Conservation (phyloP, 2,888 invertebrate species). For the Limnephilus marmoratus region DNA sequence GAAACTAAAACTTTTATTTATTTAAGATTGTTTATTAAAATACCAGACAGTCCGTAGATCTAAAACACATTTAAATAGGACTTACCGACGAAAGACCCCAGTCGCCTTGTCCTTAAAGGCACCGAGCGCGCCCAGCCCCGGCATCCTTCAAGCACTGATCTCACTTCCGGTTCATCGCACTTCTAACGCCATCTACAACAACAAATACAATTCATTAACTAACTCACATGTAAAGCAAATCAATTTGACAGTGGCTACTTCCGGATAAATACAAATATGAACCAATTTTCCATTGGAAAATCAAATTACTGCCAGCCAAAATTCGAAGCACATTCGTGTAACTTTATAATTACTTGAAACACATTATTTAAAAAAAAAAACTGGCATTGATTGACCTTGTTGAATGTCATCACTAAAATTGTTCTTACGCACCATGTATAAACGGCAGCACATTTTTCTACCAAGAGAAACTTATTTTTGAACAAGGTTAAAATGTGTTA, state of each 20-base stretch:
- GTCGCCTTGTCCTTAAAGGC: slow-evolving; percentile 66
- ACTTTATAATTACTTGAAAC: not conserved
- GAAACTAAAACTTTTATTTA: no score
- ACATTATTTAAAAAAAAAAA: no score
- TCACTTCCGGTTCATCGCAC: slow-evolving; percentile 54
- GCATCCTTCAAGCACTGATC: slow-evolving; percentile 61
- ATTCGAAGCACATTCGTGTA: not conserved
- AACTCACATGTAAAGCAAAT: no score
- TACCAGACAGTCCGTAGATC: not conserved
- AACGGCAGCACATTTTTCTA: not conserved
- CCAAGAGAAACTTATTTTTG: not conserved
- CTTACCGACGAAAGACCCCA: slow-evolving; percentile 65
- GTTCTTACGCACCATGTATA: not conserved
- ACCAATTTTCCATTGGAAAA: no score
- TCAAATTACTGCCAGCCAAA: no score
- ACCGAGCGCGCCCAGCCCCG: slow-evolving; percentile 64
- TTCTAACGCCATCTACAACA: slow-evolving; percentile 55
- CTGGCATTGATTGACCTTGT: not conserved
- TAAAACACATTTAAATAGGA: slow-evolving; percentile 24
- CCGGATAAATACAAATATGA: no score
- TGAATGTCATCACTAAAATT: not conserved
- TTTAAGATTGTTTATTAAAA: not conserved
- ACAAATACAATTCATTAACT: not conserved
- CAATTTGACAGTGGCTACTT: no score
- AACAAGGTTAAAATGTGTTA: not conserved